Base-by-base conservation (phyloP, 2,888 invertebrate genomes). In the Drosophila acutilabella region DNA sequence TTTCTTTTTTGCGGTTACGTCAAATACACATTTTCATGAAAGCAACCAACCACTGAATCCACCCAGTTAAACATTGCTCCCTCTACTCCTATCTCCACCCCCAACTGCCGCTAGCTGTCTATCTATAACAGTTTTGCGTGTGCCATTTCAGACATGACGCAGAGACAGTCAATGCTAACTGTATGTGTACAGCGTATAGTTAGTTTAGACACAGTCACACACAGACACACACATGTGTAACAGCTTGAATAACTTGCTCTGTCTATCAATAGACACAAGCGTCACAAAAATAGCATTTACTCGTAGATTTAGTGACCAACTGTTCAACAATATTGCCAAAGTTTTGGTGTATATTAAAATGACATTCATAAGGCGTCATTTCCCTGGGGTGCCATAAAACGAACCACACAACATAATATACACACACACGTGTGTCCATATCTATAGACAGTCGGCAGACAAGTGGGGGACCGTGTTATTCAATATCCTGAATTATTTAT, bases 311-410 rank as follows among this genome's bases (percentile, higher is more conserved):
- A 61, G 52, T 57, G 53, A 48, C 41, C 53, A 62, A 67, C 58
- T 79, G 67, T 72, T 78, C 53, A 45, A 74, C 80, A 81, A 85
- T 79, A 85, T 85, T 85, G 85, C 60, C 71, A 74, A 88, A 83
- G 82, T 81, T 81, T 50, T 66, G 38, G 56, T 71, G 30, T 57
- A 54, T 77, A 85, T 82, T 72, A 79, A 80, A 77, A 71, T 70
- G 69, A 52, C 80, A 79, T 74, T 85, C 77, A 85, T 71, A 88
- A 68, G 74, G 82, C 83, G 80, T 82, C 86, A 70, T 57, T 73
- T 82, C 82, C 86, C 74, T 20, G 20, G 88, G 74, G 83, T 72
- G 83, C 67, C 80, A 85, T 88, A 81, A 78, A 53, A 50, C 50
- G 36, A 36, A 20, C 44, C 36, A 36, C 36, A 36, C 13, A 36